Percentiles rank a stretch among this genome's conserved stretches.
Conservation (phyloP, 1,140 invertebrate species). For the Dufourea novaeangliae region DNA sequence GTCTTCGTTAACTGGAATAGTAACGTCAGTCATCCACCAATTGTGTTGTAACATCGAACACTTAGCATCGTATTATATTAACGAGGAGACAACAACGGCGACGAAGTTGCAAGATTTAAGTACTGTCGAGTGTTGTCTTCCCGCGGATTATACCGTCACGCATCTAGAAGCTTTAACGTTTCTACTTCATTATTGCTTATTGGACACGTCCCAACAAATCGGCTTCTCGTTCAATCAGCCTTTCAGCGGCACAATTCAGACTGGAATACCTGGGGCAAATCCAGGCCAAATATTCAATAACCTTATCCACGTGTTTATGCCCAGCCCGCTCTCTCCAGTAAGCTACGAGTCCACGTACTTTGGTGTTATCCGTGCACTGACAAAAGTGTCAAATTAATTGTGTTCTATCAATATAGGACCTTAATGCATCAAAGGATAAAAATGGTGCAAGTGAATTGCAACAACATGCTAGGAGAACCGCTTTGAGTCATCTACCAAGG, state of each 20-base stretch:
- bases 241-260: slow-evolving; percentile 77
- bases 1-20: slow-evolving; percentile 88
- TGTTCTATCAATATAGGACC: slow-evolving; percentile 59
- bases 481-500: slow-evolving; percentile 90
- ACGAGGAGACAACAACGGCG: slow-evolving; percentile 62
- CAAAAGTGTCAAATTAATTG: slow-evolving; percentile 1
- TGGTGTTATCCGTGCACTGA: background rate
- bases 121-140: slow-evolving; percentile 80
- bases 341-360: slow-evolving; percentile 43
- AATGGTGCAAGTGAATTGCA: slow-evolving; percentile 79
- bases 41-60: slow-evolving; percentile 92
- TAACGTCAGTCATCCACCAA: slow-evolving; percentile 90
- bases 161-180: slow-evolving; percentile 92
- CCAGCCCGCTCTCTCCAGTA: slow-evolving; percentile 80
- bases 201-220: slow-evolving; percentile 87
- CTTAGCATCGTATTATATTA: slow-evolving; percentile 81
- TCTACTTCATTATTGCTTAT: slow-evolving; percentile 92
- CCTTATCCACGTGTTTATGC: slow-evolving; percentile 90
- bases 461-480: slow-evolving; percentile 86
- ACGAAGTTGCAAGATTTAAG: slow-evolving; percentile 74
- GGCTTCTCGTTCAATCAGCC: slow-evolving; percentile 85
- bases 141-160: slow-evolving; percentile 91
- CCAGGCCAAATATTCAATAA: slow-evolving; percentile 90
- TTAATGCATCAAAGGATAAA: slow-evolving; percentile 70
- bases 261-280: slow-evolving; percentile 82